phyloP scores from a whole-genome alignment of 1,140 invertebrate species.

The Platyura marginata region DNA sequence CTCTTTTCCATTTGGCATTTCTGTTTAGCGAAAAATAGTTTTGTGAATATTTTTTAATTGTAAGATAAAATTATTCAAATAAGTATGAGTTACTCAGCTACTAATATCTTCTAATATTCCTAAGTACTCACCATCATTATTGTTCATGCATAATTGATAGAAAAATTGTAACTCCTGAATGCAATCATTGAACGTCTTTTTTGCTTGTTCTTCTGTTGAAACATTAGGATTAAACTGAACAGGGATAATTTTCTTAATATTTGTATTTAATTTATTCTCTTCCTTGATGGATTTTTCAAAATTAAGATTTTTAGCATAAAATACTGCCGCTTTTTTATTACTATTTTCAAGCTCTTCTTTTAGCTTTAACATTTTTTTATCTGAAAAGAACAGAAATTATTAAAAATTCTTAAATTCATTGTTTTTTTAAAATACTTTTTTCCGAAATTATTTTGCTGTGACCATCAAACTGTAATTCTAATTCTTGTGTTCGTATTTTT shows the following conservation, averaged over 20 bases:
- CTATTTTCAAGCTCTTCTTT: not conserved
- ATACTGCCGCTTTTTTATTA: not conserved
- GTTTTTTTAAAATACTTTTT: not conserved
- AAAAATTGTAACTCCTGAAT: not conserved
- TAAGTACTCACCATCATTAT: not conserved
- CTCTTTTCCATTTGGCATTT: too few species aligned
- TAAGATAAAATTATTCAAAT: not conserved
- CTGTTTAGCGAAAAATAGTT: not conserved
- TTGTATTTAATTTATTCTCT: not conserved
- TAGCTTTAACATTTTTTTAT: not conserved
- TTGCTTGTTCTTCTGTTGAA: not conserved
- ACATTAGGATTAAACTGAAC: not conserved
- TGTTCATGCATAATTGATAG: not conserved
- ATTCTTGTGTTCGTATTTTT: not conserved
- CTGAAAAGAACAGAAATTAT: not conserved
- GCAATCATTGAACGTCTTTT: not conserved
- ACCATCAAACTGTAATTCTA: not conserved
- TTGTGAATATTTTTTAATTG: not conserved
- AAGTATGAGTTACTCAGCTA: not conserved
- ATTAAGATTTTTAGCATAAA: not conserved
- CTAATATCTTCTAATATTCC: not conserved
- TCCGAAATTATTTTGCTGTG: not conserved
- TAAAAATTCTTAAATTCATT: not conserved
- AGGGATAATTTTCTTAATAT: not conserved
- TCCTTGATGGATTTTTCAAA: not conserved